Percentiles rank a stretch among this genome's conserved stretches.
Evolutionary conservation across 1,140 invertebrate genomes (phyloP).

Genomic region (Linepithema humile): DNA sequence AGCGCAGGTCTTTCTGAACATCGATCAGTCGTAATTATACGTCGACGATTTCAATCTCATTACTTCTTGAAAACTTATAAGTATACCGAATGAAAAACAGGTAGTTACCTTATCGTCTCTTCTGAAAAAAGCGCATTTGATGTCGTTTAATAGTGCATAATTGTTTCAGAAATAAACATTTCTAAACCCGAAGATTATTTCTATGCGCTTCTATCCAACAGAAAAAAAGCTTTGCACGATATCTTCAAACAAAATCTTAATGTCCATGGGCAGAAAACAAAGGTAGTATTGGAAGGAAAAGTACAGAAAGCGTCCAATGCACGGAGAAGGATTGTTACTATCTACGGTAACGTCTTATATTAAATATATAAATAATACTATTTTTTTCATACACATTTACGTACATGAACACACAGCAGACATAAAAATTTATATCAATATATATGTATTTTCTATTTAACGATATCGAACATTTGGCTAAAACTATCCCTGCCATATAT

Average conservation of each 20-base stretch:
- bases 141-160: constrained; percentile 12
- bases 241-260: not conserved
- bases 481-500: not conserved
- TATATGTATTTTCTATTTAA: constrained; percentile 3
- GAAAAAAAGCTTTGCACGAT: not conserved
- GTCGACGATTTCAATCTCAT: not conserved
- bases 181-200: not conserved
- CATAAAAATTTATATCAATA: not conserved
- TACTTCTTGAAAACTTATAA: constrained; percentile 19
- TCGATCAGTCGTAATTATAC: constrained; percentile 33
- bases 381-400: not conserved
- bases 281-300: not conserved
- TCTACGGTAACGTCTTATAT: not conserved
- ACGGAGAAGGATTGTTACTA: not conserved
- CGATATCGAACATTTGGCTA: not conserved
- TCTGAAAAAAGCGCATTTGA: not conserved
- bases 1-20: constrained; percentile 20
- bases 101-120: not conserved
- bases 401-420: not conserved
- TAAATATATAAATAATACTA: no score
- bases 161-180: not conserved
- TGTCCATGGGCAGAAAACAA: not conserved
- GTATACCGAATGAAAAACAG: constrained; percentile 4
- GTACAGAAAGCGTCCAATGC: not conserved
- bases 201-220: not conserved